These are phyloP conservation scores for Oncorhynchus kisutch DNA, from an alignment of 2,113 vertebrate genomes.

Conservation along the genomic window DNA sequence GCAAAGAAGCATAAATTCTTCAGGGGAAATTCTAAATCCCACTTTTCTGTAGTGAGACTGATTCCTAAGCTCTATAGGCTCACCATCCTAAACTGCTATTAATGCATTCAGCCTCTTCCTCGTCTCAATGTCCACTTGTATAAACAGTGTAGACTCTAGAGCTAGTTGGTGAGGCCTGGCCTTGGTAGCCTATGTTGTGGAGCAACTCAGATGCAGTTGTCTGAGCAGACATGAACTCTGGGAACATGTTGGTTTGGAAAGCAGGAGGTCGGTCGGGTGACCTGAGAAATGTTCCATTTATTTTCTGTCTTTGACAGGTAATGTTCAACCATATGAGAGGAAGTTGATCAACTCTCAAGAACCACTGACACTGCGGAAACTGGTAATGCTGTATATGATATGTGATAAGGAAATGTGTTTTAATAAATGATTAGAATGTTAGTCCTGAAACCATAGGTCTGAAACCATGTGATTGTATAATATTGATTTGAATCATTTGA, in stretches of 20 bases:
- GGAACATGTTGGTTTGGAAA: neutral
- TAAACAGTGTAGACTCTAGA: no score
- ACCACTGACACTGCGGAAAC: no score
- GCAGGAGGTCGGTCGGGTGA: neutral
- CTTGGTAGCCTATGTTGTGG: neutral
- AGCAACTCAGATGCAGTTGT: no score
- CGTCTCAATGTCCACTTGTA: neutral
- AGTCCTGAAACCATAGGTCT: no score
- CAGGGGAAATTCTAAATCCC: neutral
- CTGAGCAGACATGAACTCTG: neutral
- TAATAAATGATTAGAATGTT: no score
- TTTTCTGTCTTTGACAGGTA: no score
- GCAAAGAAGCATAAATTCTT: neutral
- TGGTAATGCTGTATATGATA: no score
- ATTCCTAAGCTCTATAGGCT: conserved; percentile 16
- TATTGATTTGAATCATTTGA: no score
- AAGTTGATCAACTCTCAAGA: neutral
- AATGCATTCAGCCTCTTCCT: conserved; percentile 19
- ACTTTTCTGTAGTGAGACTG: neutral
- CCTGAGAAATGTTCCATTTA: no score
- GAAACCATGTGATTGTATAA: no score
- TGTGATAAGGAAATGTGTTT: no score
- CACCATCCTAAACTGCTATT: conserved; percentile 17
- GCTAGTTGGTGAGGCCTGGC: no score
- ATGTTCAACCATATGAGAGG: neutral